Conservation (phyloP, 2,888 invertebrate genomes). For the Augochlorella aurata region DNA sequence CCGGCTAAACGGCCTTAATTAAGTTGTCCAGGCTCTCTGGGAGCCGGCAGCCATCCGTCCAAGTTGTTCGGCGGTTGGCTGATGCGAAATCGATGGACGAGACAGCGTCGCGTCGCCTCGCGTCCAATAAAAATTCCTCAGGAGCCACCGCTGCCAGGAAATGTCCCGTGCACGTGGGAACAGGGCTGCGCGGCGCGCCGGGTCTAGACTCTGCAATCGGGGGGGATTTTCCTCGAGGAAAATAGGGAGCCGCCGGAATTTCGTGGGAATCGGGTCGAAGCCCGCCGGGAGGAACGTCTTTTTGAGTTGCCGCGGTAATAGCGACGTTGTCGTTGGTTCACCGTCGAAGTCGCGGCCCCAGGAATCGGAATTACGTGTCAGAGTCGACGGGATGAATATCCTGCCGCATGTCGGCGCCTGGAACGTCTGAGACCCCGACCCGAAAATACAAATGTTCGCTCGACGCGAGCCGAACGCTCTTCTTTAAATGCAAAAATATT, state of each 20-base stretch:
- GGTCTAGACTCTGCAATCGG: constrained; percentile 7
- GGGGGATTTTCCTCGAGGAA: background rate
- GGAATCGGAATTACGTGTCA: background rate
- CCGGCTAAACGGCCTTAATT: constrained; percentile 53
- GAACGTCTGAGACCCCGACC: background rate
- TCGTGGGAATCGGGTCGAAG: constrained; percentile 9
- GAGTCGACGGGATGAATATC: background rate
- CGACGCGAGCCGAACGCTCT: no score
- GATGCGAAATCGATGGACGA: constrained; percentile 41
- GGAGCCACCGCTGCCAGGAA: constrained; percentile 42
- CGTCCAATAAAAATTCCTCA: constrained; percentile 54
- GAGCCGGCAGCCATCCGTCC: constrained; percentile 17
- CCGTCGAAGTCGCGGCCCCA: background rate
- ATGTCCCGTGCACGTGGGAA: constrained; percentile 29
- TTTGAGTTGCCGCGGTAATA: constrained; percentile 37
- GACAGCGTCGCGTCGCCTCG: background rate
- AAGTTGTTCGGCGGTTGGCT: constrained; percentile 30
- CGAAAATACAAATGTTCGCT: background rate
- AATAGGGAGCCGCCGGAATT: constrained; percentile 18
- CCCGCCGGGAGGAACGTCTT: constrained; percentile 6
- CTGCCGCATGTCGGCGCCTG: background rate
- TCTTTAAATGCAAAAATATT: no score
- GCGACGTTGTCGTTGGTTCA: background rate
- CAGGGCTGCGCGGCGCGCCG: background rate
- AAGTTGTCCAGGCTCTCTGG: constrained; percentile 42